These are phyloP conservation scores for Antheraea mylitta DNA, from an alignment of 1,140 invertebrate species.

Conservation along the genomic window DNA sequence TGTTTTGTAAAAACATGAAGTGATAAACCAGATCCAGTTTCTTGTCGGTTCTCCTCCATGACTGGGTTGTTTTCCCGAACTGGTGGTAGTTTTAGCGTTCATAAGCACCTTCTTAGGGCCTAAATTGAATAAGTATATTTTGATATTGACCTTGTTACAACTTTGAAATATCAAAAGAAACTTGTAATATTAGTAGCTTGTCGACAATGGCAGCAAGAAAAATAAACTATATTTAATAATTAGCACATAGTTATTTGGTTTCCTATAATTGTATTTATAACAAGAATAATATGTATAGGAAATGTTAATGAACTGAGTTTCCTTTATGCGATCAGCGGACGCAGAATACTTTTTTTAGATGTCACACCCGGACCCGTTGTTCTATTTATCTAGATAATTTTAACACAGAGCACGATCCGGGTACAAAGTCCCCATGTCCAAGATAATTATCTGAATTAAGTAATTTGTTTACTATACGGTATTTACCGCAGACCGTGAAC, in stretches of 20 bases:
- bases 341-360: constrained; percentile 20
- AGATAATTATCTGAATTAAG: constrained; percentile 2
- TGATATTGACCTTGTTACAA: too few species aligned
- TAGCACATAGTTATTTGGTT: not conserved
- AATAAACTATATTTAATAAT: too few species aligned
- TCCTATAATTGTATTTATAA: not conserved
- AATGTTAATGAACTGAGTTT: constrained; percentile 27
- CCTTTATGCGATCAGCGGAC: constrained; percentile 28
- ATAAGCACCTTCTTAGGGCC: too few species aligned
- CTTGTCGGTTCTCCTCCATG: too few species aligned
- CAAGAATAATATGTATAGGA: not conserved
- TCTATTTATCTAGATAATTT: constrained; percentile 7
- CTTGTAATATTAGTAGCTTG: too few species aligned
- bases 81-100: too few species aligned
- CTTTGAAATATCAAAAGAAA: too few species aligned
- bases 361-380: not conserved
- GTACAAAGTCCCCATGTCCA: not conserved
- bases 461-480: not conserved
- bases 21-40: too few species aligned
- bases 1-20: too few species aligned
- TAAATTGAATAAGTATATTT: too few species aligned
- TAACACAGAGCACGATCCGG: not conserved
- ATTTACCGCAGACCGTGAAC: not conserved
- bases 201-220: too few species aligned
- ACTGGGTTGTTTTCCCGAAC: too few species aligned